Percentiles rank a stretch among this genome's conserved stretches.
Conservation (phyloP, 2,888 invertebrate genomes). For the Mesorhabditis belari region DNA sequence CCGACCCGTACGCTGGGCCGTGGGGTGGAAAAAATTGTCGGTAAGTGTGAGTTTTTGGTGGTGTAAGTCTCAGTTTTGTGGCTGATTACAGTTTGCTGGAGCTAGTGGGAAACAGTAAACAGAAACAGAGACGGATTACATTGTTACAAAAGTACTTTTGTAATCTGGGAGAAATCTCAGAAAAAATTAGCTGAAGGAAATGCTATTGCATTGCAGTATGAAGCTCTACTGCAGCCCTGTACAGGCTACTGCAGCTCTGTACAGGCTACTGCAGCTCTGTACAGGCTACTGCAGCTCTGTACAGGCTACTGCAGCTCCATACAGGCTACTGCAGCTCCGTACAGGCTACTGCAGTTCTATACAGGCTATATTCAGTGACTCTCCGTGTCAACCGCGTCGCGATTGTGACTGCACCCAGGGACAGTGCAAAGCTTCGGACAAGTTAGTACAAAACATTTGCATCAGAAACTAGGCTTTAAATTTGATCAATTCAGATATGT, state of each 20-base stretch:
- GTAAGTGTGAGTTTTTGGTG: constrained; percentile 67
- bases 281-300: no score
- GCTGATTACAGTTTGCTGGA: no score
- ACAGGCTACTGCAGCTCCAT: no score
- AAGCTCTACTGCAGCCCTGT: background rate
- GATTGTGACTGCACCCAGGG: constrained; percentile 49
- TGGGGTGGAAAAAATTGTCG: constrained; percentile 84
- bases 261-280: no score
- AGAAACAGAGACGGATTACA: no score
- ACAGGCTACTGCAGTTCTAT: no score
- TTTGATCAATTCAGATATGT: constrained; percentile 62
- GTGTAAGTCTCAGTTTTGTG: no score
- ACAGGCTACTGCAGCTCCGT: no score
- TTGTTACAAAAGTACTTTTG: background rate
- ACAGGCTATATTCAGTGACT: constrained; percentile 1
- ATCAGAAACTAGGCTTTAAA: no score
- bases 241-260: no score
- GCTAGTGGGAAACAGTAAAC: no score
- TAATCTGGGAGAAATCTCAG: background rate
- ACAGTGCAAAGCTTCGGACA: constrained; percentile 68
- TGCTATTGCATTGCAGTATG: background rate
- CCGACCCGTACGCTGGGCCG: constrained; percentile 80
- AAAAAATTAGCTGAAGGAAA: background rate
- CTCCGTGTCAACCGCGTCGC: background rate
- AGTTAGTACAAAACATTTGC: constrained; percentile 9